Conservation (phyloP, 2,113 vertebrate genomes). For the Mixornis gularis region DNA sequence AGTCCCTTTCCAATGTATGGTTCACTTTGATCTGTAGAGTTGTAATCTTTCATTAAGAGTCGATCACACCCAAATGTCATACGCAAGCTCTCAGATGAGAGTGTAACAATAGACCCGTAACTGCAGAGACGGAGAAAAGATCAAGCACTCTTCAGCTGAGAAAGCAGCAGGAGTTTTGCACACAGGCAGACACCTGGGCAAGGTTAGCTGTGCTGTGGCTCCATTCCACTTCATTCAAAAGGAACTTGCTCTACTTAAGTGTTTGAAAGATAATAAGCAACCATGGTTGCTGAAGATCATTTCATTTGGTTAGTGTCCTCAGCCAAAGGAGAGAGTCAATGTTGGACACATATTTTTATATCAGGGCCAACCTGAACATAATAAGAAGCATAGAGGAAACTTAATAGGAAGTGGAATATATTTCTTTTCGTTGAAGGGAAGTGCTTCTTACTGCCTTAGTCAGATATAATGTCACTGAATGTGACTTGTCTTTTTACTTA, state of each 20-base stretch:
- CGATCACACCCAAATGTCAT: constrained; percentile 64
- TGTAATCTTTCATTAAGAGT: constrained; percentile 66
- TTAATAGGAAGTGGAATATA: constrained; percentile 37
- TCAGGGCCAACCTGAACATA: constrained; percentile 20
- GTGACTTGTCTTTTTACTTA: constrained; percentile 45
- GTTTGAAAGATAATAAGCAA: constrained; percentile 8
- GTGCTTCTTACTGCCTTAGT: constrained; percentile 36
- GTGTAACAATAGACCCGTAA: constrained; percentile 57
- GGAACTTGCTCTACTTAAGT: neutral
- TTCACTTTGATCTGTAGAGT: constrained; percentile 62
- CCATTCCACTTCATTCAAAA: constrained; percentile 12
- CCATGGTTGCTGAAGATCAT: neutral
- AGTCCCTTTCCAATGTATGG: constrained; percentile 26
- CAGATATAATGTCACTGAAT: constrained; percentile 46
- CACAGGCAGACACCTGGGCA: constrained; percentile 51
- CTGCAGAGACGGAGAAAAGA: constrained; percentile 46
- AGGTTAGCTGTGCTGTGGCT: neutral
- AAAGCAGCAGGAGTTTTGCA: constrained; percentile 33
- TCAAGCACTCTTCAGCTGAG: constrained; percentile 60
- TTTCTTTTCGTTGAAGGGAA: constrained; percentile 6
- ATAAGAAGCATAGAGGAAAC: constrained; percentile 7
- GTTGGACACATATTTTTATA: constrained; percentile 19
- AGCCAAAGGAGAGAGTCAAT: constrained; percentile 24
- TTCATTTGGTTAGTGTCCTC: constrained; percentile 19
- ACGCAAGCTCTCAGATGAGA: constrained; percentile 59